Evolutionary conservation across 2,888 invertebrate species (phyloP).

Genomic region (Clepsis dumicolana): DNA sequence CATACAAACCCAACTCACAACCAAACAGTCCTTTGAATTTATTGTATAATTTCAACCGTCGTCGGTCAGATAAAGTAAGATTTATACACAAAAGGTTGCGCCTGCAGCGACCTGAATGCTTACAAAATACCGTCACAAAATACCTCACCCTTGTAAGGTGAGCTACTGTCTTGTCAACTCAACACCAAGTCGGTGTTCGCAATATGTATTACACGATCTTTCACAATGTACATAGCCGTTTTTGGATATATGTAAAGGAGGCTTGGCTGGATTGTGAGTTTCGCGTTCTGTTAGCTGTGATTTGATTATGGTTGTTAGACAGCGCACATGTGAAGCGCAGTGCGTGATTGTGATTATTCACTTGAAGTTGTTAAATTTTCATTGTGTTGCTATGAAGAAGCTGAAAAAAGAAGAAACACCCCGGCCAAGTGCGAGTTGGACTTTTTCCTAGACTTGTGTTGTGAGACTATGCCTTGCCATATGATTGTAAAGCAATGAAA

Average conservation of each 20-base stretch:
- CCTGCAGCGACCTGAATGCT: constrained; percentile 9
- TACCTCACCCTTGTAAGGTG: constrained; percentile 8
- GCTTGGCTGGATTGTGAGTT: neutral
- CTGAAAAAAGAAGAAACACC: no score
- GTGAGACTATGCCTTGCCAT: no score
- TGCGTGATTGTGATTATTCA: no score
- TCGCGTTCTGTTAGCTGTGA: neutral
- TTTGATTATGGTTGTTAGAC: neutral
- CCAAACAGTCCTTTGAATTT: constrained; percentile 6
- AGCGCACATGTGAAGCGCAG: neutral
- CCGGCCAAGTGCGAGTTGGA: no score
- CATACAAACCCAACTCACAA: neutral
- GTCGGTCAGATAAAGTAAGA: constrained; percentile 4
- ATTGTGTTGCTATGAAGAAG: no score
- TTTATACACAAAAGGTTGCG: constrained; percentile 16
- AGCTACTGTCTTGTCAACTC: constrained; percentile 7
- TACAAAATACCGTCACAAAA: neutral
- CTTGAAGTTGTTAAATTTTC: no score
- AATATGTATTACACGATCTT: constrained; percentile 27
- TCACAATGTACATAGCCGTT: neutral
- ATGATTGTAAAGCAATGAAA: no score
- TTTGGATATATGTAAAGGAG: constrained; percentile 10
- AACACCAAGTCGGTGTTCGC: constrained; percentile 2
- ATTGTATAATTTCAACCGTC: constrained; percentile 20
- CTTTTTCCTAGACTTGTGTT: no score